These are phyloP conservation scores for Peromyscus aztecus DNA, from an alignment of 2,797 vertebrate species.

Conservation along the genomic window DNA sequence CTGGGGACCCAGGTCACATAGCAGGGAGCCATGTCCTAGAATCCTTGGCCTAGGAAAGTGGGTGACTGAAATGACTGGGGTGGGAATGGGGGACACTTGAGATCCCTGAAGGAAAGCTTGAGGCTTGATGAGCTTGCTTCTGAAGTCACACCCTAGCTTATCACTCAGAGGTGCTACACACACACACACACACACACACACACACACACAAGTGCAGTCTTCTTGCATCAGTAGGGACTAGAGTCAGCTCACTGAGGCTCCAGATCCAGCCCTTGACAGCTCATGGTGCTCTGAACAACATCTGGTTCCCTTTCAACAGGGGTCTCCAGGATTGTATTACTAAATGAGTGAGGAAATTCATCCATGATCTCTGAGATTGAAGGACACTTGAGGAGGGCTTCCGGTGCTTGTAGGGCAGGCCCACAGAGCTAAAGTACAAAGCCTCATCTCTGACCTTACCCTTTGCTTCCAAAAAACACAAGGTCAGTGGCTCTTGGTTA, in stretches of 20 bases:
- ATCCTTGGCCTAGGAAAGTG: not conserved
- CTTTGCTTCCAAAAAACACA: not conserved
- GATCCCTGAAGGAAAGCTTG: not conserved
- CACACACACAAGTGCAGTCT: not conserved
- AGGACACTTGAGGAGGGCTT: not conserved
- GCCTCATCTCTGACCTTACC: not conserved
- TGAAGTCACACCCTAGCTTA: not conserved
- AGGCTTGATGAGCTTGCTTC: not conserved
- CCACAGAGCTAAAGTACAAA: not conserved
- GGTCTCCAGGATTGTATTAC: not conserved
- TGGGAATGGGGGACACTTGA: not conserved
- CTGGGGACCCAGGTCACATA: not conserved
- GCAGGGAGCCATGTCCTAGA: not conserved
- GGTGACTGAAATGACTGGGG: not conserved
- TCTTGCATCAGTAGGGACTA: not conserved
- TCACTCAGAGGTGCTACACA: not conserved
- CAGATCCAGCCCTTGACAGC: not conserved
- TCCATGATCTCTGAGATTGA: conserved; percentile 7
- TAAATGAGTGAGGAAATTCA: not conserved
- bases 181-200: not conserved
- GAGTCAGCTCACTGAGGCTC: not conserved
- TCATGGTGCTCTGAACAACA: not conserved
- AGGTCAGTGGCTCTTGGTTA: not conserved
- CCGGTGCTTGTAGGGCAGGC: not conserved
- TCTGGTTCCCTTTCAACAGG: not conserved